Evolutionary conservation across 2,113 vertebrate species (phyloP).

Genomic region (Propithecus coquereli): DNA sequence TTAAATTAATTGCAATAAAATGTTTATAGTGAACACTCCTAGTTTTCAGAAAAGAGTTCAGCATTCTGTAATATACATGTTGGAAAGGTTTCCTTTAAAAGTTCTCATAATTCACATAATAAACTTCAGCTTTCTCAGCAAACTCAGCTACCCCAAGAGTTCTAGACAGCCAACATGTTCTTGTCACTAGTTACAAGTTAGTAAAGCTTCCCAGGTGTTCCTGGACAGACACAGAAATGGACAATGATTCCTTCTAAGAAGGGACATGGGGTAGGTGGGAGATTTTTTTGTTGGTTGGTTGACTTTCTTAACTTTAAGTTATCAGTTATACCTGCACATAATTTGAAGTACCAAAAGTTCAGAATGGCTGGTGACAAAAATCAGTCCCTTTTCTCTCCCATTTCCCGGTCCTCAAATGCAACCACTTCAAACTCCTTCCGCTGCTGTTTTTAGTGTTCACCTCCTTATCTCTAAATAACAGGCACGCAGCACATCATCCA

Average conservation of each 20-base stretch:
- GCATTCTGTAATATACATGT: not conserved
- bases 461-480: not conserved
- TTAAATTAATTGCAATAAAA: not conserved
- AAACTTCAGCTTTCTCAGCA: not conserved
- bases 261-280: not conserved
- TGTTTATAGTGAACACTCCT: not conserved
- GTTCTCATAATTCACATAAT: not conserved
- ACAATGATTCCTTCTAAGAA: not conserved
- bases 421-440: not conserved
- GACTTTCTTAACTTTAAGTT: not conserved
- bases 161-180: not conserved
- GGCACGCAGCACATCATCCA: not conserved
- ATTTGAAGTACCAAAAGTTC: not conserved
- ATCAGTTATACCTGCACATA: not conserved
- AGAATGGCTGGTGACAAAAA: not conserved
- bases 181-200: conserved; percentile 10
- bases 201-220: not conserved
- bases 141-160: not conserved
- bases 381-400: not conserved
- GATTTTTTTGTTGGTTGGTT: not conserved
- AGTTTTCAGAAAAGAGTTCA: not conserved
- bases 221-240: not conserved
- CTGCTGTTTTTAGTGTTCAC: not conserved
- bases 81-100: not conserved
- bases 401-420: not conserved